Base-by-base conservation (phyloP, 2,888 invertebrate species). In the Schizotus pectinicornis region DNA sequence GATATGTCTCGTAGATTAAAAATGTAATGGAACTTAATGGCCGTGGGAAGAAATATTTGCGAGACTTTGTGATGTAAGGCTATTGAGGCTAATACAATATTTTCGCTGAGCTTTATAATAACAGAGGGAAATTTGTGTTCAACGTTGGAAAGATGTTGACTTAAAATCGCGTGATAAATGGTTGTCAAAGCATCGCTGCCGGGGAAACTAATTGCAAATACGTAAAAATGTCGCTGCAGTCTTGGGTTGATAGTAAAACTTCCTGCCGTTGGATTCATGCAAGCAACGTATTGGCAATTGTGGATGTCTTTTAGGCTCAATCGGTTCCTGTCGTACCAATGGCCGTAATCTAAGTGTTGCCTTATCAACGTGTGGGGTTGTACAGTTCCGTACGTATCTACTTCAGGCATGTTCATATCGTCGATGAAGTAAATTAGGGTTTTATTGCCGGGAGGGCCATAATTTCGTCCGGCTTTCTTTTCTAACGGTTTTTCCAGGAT, bases 221-320 rank as follows among this genome's bases (percentile, higher is more conserved):
- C 93, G 71, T 92, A 89, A 75, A 95, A 95, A 77, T 95, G 94
- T 47, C 94, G 83, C 77, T 97, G 96, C 6, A 98, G 83, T 63
- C 98, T 85, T 0, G 97, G 94, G 82, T 97, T 96, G 64, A 98
- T 95, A 2, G 96, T 96, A 73, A 98, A 98, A 74, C 95, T 95
- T 43, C 98, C 98, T 22, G 97, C 95, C 0, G 97, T 97, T 0
- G 98, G 98, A 81, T 98, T 98, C 97, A 98, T 98, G 77, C 96
- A 96, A 32, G 95, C 91, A 8, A 98, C 91, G 74, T 98, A 98
- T 77, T 98, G 98, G 56, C 96, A 96, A 74, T 96, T 97, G 77
- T 95, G 95, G 59, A 98, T 95, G 63, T 98, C 97, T 80, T 98
- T 98, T 7, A 97, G 79, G 0, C 91, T 84, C 13, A 98, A 81